These are phyloP conservation scores for Gari tellinella DNA, from an alignment of 2,888 invertebrate species.

Conservation along the genomic window DNA sequence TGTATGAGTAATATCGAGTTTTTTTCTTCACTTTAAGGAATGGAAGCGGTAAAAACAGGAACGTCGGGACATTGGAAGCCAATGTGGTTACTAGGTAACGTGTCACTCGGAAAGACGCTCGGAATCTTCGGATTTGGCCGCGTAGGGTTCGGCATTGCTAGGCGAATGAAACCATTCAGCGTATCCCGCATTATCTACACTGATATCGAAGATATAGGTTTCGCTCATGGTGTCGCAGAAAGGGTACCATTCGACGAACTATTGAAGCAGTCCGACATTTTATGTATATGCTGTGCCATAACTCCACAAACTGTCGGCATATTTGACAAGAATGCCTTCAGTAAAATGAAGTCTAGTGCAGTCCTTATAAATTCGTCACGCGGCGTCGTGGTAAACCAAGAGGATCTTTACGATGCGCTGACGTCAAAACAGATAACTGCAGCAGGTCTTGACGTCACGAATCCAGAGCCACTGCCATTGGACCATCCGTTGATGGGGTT, in stretches of 20 bases:
- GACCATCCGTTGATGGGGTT: slow-evolving; percentile 90
- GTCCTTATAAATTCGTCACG: slow-evolving; percentile 94
- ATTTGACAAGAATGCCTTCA: slow-evolving; percentile 91
- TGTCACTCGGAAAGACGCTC: slow-evolving; percentile 90
- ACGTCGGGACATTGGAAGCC: slow-evolving; percentile 96
- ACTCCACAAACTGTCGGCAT: slow-evolving; percentile 91
- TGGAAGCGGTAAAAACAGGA: slow-evolving; percentile 86
- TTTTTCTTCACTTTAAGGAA: slow-evolving; percentile 63
- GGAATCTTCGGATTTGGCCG: slow-evolving; percentile 84
- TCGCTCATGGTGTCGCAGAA: slow-evolving; percentile 87
- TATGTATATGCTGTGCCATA: slow-evolving; percentile 92
- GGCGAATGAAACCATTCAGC: slow-evolving; percentile 91
- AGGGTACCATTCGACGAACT: slow-evolving; percentile 90
- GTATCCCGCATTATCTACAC: slow-evolving; percentile 90
- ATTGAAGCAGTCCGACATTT: slow-evolving; percentile 91
- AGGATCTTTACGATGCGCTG: slow-evolving; percentile 91
- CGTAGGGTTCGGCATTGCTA: slow-evolving; percentile 89
- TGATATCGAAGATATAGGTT: slow-evolving; percentile 88
- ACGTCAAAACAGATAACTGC: slow-evolving; percentile 89
- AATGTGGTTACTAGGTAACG: slow-evolving; percentile 95
- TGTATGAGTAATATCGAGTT: no score
- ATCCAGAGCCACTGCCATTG: slow-evolving; percentile 94
- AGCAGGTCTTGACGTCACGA: slow-evolving; percentile 95
- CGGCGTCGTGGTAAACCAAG: slow-evolving; percentile 88
- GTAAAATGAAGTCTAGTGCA: slow-evolving; percentile 93